These are phyloP conservation scores for Plutella xylostella DNA, from an alignment of 2,888 invertebrate genomes.

Conservation along the genomic window DNA sequence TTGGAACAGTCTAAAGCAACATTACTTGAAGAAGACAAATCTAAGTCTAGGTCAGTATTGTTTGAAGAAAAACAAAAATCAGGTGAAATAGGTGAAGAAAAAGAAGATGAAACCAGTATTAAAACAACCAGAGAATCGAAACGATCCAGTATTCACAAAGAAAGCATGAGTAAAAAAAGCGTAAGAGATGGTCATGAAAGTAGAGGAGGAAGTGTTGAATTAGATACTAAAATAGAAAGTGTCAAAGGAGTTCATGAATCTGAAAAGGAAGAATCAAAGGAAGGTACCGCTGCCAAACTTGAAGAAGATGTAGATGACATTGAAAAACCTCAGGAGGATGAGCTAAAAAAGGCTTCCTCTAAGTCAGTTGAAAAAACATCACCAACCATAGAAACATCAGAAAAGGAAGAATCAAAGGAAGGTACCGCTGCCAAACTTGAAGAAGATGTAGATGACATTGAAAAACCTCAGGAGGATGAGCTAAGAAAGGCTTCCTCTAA, in stretches of 20 bases:
- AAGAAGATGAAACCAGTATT: no score
- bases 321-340: neutral
- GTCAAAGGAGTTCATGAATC: neutral
- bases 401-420: neutral
- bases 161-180: no score
- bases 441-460: neutral
- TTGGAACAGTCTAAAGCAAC: conserved; percentile 37
- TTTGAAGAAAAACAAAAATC: conserved; percentile 7
- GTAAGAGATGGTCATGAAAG: no score
- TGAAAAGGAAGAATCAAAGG: neutral
- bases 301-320: neutral
- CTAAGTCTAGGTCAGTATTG: conserved; percentile 7
- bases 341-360: no score
- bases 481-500: no score
- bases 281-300: neutral
- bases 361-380: no score
- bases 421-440: neutral
- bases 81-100: neutral
- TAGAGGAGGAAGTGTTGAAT: no score
- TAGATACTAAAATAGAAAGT: neutral
- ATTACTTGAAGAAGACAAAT: conserved; percentile 2
- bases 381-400: no score
- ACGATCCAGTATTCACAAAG: no score
- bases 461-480: neutral
- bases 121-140: no score